phyloP scores from a whole-genome alignment of 2,797 vertebrate genomes.

The Falco novaeseelandiae region DNA sequence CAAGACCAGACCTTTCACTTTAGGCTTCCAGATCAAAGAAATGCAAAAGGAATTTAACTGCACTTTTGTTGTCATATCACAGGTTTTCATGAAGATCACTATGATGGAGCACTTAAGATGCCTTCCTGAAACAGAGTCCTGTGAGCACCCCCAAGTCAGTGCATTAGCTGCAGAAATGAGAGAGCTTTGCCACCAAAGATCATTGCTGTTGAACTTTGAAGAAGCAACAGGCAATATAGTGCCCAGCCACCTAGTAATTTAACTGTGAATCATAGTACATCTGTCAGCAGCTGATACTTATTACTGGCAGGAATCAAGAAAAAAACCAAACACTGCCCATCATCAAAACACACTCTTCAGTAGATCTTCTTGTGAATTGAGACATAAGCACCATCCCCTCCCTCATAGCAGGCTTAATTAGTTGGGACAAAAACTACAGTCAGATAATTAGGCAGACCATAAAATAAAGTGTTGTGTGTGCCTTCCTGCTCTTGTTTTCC shows the following conservation, averaged over 20 bases:
- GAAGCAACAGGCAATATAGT: background rate
- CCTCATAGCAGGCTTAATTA: background rate
- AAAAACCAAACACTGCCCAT: background rate
- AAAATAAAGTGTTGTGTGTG: slow-evolving; percentile 1
- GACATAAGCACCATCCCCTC: background rate
- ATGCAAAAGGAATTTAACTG: background rate
- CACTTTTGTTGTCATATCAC: background rate
- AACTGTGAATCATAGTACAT: background rate
- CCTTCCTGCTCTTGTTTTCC: background rate
- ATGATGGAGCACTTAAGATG: background rate
- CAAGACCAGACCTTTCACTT: background rate
- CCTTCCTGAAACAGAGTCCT: background rate
- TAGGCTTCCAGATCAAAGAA: background rate
- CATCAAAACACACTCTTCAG: background rate
- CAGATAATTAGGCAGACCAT: slow-evolving; percentile 31
- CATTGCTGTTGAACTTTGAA: background rate
- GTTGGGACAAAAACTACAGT: background rate
- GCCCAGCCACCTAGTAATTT: background rate
- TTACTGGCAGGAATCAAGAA: background rate
- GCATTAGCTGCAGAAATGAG: background rate
- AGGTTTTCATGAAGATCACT: background rate
- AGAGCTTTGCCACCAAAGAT: background rate
- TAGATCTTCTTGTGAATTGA: background rate
- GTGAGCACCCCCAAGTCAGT: background rate
- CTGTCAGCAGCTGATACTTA: background rate